Evolutionary conservation across 1,140 invertebrate genomes (phyloP), one percentile per base, ranked within the genome.

Genomic region (Drosophila arawakana): DNA sequence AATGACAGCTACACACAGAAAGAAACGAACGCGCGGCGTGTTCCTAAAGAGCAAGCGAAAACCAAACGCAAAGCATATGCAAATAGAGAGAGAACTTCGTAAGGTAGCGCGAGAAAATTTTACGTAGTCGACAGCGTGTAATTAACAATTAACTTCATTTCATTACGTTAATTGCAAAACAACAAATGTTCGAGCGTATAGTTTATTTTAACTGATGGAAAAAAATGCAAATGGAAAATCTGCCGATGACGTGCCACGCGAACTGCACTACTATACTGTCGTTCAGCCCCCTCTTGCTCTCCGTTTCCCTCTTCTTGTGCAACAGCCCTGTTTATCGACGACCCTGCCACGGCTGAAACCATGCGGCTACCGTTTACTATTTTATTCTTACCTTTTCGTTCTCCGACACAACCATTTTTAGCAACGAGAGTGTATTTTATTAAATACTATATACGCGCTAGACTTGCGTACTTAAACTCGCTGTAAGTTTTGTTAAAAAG

Each of bases 361-460:
- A 85, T 81, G 82, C 81, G 82, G 82, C 69, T 74, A 13, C 55
- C 39, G 37, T 62, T 83, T 58, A 30, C 35, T 30, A 37, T 73
- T 43, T 65, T 65, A 30, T 18, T 37, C 83, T 88, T 82, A 86
- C 83, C 83, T 86, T 88, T 43, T 86, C 83, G 55, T 65, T 88
- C 65, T 86, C 83, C 54, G 80, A 86, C 83, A 86, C 83, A 69
- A 86, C 83, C 83, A 86, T 86, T 55, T 63, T 88, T 39, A 60
- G 57, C 25, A 62, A 68, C 58, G 58, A 65, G 70, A 55, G 54
- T 18, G 46, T 76, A 39, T 50, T 65, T 60, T n/a, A 35, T 47
- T 18, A 68, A 74, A 52, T 73, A 68, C 41, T 61, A 58, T 54
- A 71, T 85, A 85, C 72, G 76, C 79, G 70, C 80, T 73, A n/a